Evolutionary conservation across 2,797 vertebrate genomes (phyloP).

Genomic region (Synaphobranchus kaupii): DNA sequence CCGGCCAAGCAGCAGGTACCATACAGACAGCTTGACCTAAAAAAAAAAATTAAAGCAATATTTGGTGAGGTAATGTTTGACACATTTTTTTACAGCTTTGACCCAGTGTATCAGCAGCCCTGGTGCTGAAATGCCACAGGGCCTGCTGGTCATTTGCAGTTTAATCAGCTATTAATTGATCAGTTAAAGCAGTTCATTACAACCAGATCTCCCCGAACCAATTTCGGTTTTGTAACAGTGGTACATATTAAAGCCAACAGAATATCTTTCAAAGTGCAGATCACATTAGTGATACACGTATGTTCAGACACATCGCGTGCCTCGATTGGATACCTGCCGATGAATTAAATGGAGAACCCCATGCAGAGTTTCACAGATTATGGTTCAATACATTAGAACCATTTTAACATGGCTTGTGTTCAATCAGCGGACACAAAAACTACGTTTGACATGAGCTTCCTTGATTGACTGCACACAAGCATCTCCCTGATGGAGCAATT

Average conservation of each 20-base stretch:
- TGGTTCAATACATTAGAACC: no score
- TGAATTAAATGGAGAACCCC: neutral
- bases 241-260: neutral
- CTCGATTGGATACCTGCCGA: neutral
- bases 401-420: no score
- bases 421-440: no score
- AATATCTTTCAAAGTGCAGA: no score
- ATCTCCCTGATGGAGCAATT: neutral
- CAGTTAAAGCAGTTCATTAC: neutral
- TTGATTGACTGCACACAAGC: neutral
- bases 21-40: slow-evolving; percentile 89
- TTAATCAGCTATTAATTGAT: neutral
- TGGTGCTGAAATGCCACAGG: neutral
- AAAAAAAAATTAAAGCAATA: neutral
- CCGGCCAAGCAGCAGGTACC: slow-evolving; percentile 91
- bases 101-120: neutral
- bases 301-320: neutral
- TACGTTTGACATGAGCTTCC: neutral
- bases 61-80: neutral
- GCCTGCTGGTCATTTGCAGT: neutral
- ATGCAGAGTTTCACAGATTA: neutral
- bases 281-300: no score
- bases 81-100: neutral
- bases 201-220: neutral
- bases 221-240: neutral